These are phyloP conservation scores for Melanotaenia boesemani DNA, from an alignment of 2,797 vertebrate genomes.

Conservation along the genomic window DNA sequence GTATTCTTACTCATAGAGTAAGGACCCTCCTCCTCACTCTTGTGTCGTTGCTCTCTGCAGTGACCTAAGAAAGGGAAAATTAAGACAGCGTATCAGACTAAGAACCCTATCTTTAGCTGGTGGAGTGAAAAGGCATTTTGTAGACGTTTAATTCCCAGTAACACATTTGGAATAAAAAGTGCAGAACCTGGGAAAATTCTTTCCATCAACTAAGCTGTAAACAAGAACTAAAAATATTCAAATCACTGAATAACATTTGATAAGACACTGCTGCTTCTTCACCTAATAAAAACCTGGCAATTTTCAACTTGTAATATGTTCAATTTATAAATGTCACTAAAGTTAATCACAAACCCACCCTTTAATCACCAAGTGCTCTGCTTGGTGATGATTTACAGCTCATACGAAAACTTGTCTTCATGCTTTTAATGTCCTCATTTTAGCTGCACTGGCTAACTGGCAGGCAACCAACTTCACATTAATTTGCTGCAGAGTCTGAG, in stretches of 20 bases:
- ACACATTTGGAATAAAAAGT: constrained; percentile 72
- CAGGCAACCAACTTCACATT: constrained; percentile 79
- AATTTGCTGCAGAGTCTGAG: constrained; percentile 77
- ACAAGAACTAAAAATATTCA: constrained; percentile 36
- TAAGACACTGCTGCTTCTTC: constrained; percentile 19
- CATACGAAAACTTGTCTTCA: constrained; percentile 43
- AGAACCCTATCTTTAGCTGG: constrained; percentile 79
- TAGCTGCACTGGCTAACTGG: constrained; percentile 71
- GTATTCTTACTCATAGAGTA: constrained; percentile 91
- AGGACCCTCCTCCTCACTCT: constrained; percentile 87
- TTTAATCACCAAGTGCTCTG: constrained; percentile 51
- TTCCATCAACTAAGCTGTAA: constrained; percentile 41
- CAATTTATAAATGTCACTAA: constrained; percentile 41
- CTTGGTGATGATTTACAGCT: constrained; percentile 52
- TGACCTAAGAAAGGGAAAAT: constrained; percentile 85
- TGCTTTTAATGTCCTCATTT: constrained; percentile 66
- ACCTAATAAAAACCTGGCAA: constrained; percentile 24
- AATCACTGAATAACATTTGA: not conserved
- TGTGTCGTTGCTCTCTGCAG: constrained; percentile 85
- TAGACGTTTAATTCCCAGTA: constrained; percentile 79
- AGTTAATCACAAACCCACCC: constrained; percentile 32
- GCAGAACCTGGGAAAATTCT: constrained; percentile 75
- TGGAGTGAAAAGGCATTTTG: constrained; percentile 76
- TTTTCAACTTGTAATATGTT: constrained; percentile 26
- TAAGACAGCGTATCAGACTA: constrained; percentile 91